Base-by-base conservation (phyloP, 92 coral and sea anemone species). In the Zoanthus gigantus region DNA sequence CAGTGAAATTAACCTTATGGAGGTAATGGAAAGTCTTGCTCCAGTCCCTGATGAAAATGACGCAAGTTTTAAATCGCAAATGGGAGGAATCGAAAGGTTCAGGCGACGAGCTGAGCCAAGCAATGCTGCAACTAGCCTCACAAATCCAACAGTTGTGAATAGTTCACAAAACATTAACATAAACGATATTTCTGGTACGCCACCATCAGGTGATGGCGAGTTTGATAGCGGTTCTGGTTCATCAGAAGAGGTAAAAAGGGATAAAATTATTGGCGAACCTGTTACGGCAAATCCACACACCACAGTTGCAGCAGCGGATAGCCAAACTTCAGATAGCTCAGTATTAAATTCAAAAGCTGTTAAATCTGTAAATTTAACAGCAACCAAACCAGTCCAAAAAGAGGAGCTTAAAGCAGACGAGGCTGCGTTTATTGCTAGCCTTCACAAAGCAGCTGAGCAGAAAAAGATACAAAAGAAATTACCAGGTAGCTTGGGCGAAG, bases 21-120 rank as follows among this genome's bases (percentile, higher is more conserved):
- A 95, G 66, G 99, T 96, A 11, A 89, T 97, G 75, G 98, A 96
- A 86, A 97, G 99, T 79, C 93, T 97, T 10, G 97, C 99, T 17
- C 99, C 99, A 5, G 90, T 95, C 11, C 61, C 96, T 3, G 95
- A 89, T 71, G 98, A 93, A 14, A 95, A 89, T 23, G 98, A 87
- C 72, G 98, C 93, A 18, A 86, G 94, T 50, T 61, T 93, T 16
- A 83, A 65, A 71, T 93, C 98, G 16, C 67, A 87, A 71, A 82
- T 83, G 7, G 93, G 93, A 88, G 93, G 94, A 18, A 87, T 95
- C 15, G 98, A 95, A 68, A 93, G 98, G 88, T 93, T 91, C 75
- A 93, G 98, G 77, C 88, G 98, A 77, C 72, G 90, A 78, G 91
- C 90, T 53, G 95, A 91, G 47, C 95, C 94, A 12, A 85, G 80